These are phyloP conservation scores for Oithona nana DNA, from an alignment of 2,888 invertebrate genomes.

Conservation along the genomic window DNA sequence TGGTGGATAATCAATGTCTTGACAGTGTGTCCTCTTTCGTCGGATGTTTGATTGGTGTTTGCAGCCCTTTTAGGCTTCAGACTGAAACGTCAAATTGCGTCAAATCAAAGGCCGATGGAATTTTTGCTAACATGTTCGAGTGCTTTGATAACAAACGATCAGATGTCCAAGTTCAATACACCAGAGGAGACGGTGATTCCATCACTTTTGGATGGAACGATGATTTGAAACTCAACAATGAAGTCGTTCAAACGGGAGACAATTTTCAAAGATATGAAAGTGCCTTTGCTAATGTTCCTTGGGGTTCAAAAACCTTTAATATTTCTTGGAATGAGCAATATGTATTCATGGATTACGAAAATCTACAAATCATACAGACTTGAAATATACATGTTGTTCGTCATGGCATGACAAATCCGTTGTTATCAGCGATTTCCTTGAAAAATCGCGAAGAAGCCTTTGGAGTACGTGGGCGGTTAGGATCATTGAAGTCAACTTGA, in stretches of 20 bases:
- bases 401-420: background rate
- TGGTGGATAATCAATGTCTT: constrained; percentile 3
- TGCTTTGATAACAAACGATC: background rate
- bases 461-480: background rate
- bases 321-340: too few relatives aligned
- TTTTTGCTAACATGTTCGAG: background rate
- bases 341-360: background rate
- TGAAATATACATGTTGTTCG: background rate
- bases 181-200: background rate
- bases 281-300: background rate
- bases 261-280: background rate
- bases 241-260: background rate
- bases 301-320: background rate
- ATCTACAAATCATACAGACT: background rate
- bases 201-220: background rate
- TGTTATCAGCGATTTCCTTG: background rate
- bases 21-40: background rate
- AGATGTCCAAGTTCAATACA: background rate
- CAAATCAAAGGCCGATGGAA: too few relatives aligned
- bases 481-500: background rate
- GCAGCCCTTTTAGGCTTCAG: background rate
- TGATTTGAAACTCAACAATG: background rate
- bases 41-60: background rate
- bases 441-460: background rate
- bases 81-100: too few relatives aligned